Base-by-base conservation (phyloP, 2,888 invertebrate species). In the Mythimna ferrago region DNA sequence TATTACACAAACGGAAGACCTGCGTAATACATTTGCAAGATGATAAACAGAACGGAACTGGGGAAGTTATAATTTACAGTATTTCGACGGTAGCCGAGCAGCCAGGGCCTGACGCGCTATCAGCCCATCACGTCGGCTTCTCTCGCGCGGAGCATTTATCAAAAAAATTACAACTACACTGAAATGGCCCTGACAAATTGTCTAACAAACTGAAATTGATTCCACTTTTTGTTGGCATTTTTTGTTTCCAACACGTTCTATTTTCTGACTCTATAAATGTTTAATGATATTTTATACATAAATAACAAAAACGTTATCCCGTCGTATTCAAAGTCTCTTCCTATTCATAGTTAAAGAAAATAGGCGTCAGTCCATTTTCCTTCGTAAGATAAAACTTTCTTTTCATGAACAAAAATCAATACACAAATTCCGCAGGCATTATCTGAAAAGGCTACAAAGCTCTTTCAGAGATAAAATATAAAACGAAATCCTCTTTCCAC, bases 1-100 rank as follows among this genome's bases (percentile, higher is more conserved):
- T 93, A 93, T 90, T 90, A 91, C 87, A 90, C 89, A 90, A 90
- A 88, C 90, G 91, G 92, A 93, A 93, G 89, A 87, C 88, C 89
- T 91, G 84, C 89, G 89, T 89, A 91, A 93, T 93, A 93, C 89
- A 92, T 94, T 93, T 92, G 87, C 89, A 89, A 92, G 90, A 93
- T 93, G 92, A 94, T 93, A 93, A 93, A 93, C 92, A 92, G 90
- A 92, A 92, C 90, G 89, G 89, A 87, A 90, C 84, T 88, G 87
- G 89, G 91, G 89, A 92, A 92, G 92, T 92, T 92, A 91, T 93
- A 92, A 92, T 93, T 93, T 90, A 91, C 86, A 87, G 87, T 79
- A 87, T 89, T 90, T 84, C 81, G 88, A 88, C 87, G 82, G 68
- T 32, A 68, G 81, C 81, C 26, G 26, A 56, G 73, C 44, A 41